These are phyloP conservation scores for Motacilla alba DNA, from an alignment of 2,113 vertebrate species.

Conservation along the genomic window DNA sequence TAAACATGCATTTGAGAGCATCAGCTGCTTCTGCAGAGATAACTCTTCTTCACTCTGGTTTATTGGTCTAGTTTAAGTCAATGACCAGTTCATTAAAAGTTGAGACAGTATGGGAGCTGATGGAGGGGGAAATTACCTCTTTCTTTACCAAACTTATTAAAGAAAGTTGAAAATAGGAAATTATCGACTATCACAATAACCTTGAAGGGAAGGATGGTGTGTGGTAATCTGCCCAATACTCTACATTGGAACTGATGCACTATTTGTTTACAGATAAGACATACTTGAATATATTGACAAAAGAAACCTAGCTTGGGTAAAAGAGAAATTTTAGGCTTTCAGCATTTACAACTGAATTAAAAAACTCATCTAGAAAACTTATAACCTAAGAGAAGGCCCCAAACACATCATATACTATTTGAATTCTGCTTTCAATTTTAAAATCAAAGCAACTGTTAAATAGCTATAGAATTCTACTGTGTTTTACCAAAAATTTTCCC, in stretches of 20 bases:
- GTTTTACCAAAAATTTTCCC: neutral
- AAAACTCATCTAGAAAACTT: neutral
- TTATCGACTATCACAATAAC: neutral
- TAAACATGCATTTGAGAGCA: neutral
- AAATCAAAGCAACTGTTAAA: neutral
- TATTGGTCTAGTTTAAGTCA: neutral
- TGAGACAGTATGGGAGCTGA: neutral
- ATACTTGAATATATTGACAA: neutral
- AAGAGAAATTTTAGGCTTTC: neutral
- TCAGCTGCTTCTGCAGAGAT: neutral
- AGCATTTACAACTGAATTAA: neutral
- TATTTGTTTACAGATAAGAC: neutral
- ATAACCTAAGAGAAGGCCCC: neutral
- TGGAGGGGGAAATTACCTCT: neutral
- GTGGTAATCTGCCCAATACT: neutral
- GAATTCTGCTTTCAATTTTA: neutral
- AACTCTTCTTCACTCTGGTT: neutral
- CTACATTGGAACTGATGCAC: neutral
- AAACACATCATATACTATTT: neutral
- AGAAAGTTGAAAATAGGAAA: neutral
- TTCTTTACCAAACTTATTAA: neutral
- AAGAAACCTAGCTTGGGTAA: neutral
- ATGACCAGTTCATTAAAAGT: neutral
- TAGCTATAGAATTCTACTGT: neutral
- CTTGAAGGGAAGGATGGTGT: neutral